Evolutionary conservation across 2,113 vertebrate genomes (phyloP), one percentile per base, ranked within the genome.

Genomic region (Anhinga rufa): DNA sequence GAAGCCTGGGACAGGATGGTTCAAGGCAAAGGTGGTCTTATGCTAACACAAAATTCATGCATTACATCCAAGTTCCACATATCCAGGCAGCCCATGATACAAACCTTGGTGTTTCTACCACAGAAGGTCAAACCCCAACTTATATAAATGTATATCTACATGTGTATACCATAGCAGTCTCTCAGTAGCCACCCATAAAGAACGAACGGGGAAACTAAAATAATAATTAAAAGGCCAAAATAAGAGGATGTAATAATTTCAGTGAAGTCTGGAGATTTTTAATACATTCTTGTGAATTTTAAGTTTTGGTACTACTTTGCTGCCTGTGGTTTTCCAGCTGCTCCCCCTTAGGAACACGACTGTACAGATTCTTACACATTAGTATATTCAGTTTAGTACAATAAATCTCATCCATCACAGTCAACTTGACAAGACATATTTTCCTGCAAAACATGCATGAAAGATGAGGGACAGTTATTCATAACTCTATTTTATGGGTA

Each of bases 151-250:
- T 16, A 12, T 12, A 7, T 32, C 7, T 9, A 17, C 13, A 10
- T 1, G 10, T 10, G 1, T 9, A 5, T 9, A 48, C 8, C 29
- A 28, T 2, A n/a, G 48, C 9, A 64, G 26, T 17, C 25, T 68
- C 38, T 54, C 66, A 75, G 52, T 18, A 88, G 54, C 22, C 54
- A 48, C 26, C 26, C 40, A 21, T 4, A 44, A 51, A 78, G 40
- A 68, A 80, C 2, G 9, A 65, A 17, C 0, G 2, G 24, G 7
- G 12, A 61, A 88, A 70, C 17, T 2, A n/a, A 80, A 82, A 42
- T 8, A 65, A 10, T 20, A 76, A 76, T 48, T 36, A 38, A 62
- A 76, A 86, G 26, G 36, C 26, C 22, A 46, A 65, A 88, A 42
- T 36, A 46, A 65, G 8, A 80, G 31, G 8, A n/a, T 49, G 38